Evolutionary conservation across 2,888 invertebrate genomes (phyloP), one percentile per base, ranked within the genome.

Genomic region (Dynastes grantii): DNA sequence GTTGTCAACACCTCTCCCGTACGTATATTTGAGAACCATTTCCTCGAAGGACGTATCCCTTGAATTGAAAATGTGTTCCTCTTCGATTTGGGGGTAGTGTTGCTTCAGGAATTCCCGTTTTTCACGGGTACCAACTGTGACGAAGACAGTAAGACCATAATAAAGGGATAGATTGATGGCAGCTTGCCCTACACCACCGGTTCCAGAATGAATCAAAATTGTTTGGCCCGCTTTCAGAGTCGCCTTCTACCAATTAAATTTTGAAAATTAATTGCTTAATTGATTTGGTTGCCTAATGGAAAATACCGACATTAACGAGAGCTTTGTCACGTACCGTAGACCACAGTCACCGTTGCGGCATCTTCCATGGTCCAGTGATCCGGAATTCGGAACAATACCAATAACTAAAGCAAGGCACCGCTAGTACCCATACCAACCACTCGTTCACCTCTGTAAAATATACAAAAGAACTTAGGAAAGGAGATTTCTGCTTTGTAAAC

Each of bases 21-120:
- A 89, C 0, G 98, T 98, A 85, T 94, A 92, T 64, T 91, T 90
- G 87, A 95, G 91, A 75, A 98, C 90, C 85, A 97, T 91, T 87
- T 95, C 94, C 89, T 98, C 98, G 89, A 98, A 98, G 76, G 93
- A 92, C 9, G 93, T 91, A 89, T 97, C 95, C 84, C 97, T 93
- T 76, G 97, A 96, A 89, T 97, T 96, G 85, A 96, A 95, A 87
- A 98, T 94, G 89, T 95, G 91, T 49, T 89, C 90, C 76, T 94
- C 94, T 71, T 90, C 13, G 55, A 82, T 76, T 55, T 79, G 61
- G 0, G 97, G 97, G 92, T 97, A 98, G 65, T 92, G 92, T 84
- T 92, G 91, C 87, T 94, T 94, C 81, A 98, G 90, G 90, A 95
- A 97, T 68, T 95, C 93, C 82, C 94, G 92, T 89, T 98, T 97